Base-by-base conservation (phyloP, 2,113 vertebrate species). In the Calypte anna region DNA sequence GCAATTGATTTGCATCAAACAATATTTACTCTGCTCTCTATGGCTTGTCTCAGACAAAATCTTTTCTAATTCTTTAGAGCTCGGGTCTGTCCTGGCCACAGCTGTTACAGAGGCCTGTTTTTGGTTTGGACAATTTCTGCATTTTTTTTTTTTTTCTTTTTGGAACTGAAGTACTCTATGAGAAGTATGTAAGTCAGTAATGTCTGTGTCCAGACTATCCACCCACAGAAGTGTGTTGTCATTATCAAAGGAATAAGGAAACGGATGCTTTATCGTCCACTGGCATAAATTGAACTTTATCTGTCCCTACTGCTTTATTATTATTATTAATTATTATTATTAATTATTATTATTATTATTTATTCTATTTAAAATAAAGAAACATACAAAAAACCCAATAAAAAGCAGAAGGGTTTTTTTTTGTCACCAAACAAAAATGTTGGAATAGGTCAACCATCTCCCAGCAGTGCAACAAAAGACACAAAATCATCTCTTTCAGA, bases 181-280 rank as follows among this genome's bases (percentile, higher is more conserved):
- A 96, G 92, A 97, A 80, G 18, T 53, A 23, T 51, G 40, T 93
- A 89, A 96, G 59, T n/a, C 12, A 68, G 82, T 95, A 96, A 73
- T 68, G 31, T 82, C 81, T 83, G 48, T 80, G 74, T 94, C 62
- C 64, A 91, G 57, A 72, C 30, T 88, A 76, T 76, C 63, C 50
- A 82, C 75, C 25, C 82, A 89, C 90, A 91, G 69, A 96, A 80
- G 22, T 61, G 50, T 95, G 62, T 86, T 96, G 67, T 93, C 58
- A 79, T 68, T 93, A 78, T 57, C 93, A 87, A 63, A 83, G 33
- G 43, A 33, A 91, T 86, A 91, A 94, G 57, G 77, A 97, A 97
- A 93, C 72, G 66, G 75, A 82, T 54, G 38, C 43, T 94, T 90
- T 57, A 51, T 74, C 88, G 95, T 75, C 58, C 84, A 38, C 31